Evolutionary conservation across 2,113 vertebrate species (phyloP).

Genomic region (Podarcis raffonei): DNA sequence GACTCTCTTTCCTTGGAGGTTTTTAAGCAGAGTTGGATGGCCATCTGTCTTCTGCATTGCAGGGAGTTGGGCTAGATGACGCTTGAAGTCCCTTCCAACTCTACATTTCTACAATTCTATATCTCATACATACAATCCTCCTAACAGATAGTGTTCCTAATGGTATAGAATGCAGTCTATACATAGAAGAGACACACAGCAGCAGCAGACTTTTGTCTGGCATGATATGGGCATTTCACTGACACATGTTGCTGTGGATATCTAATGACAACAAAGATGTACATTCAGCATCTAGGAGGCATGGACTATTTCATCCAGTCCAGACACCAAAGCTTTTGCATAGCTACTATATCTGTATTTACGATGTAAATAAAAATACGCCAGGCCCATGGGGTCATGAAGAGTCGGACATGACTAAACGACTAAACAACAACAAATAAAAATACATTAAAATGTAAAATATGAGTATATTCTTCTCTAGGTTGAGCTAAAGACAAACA

Average conservation of each 20-base stretch:
- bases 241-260: not conserved
- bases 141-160: not conserved
- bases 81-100: no score
- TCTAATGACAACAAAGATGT: not conserved
- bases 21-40: no score
- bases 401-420: no score
- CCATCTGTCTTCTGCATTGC: no score
- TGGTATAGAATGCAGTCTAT: not conserved
- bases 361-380: not conserved
- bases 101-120: no score
- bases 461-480: not conserved
- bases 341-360: not conserved
- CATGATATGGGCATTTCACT: not conserved
- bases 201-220: no score
- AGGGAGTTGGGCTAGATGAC: no score
- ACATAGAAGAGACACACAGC: not conserved
- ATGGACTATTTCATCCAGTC: not conserved
- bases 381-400: no score
- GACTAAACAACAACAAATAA: no score
- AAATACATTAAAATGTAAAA: not conserved
- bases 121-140: not conserved
- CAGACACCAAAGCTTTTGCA: not conserved
- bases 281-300: not conserved
- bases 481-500: not conserved
- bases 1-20: no score